These are phyloP conservation scores for Brachionus rotundiformis DNA, from an alignment of 1,140 invertebrate species.

Conservation along the genomic window DNA sequence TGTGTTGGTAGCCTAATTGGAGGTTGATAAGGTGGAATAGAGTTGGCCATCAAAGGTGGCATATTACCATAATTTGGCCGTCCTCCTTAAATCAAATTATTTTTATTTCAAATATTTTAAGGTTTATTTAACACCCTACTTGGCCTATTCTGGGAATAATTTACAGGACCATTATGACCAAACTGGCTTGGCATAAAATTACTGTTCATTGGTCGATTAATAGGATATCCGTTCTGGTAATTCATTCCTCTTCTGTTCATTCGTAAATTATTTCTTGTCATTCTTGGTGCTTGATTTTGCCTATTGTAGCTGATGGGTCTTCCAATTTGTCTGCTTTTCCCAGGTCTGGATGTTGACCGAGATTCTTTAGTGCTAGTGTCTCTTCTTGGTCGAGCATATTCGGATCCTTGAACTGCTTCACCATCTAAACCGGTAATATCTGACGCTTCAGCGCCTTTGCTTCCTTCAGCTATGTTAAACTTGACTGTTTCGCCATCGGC, in stretches of 20 bases:
- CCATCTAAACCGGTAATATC: constrained; percentile 51
- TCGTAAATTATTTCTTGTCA: background rate
- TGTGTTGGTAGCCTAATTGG: background rate
- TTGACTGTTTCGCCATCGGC: constrained; percentile 52
- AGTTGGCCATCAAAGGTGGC: constrained; percentile 9
- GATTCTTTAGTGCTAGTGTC: background rate
- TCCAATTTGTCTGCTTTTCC: background rate
- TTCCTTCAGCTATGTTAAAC: constrained; percentile 51
- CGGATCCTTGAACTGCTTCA: constrained; percentile 43
- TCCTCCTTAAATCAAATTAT: too few relatives aligned
- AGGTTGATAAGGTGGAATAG: background rate
- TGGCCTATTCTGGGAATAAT: constrained; percentile 19
- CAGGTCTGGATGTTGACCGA: constrained; percentile 6
- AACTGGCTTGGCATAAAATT: constrained; percentile 29
- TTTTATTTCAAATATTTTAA: too few relatives aligned
- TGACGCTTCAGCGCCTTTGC: constrained; percentile 52
- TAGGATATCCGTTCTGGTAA: background rate
- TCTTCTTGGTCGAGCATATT: constrained; percentile 40
- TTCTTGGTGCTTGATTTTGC: background rate
- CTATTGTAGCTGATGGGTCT: background rate
- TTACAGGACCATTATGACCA: background rate
- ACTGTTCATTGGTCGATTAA: background rate
- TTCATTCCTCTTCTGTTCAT: constrained; percentile 10
- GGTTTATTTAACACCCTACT: too few relatives aligned
- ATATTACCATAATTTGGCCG: constrained; percentile 12